These are phyloP conservation scores for Picathartes gymnocephalus DNA, from an alignment of 2,113 vertebrate species.

Conservation along the genomic window DNA sequence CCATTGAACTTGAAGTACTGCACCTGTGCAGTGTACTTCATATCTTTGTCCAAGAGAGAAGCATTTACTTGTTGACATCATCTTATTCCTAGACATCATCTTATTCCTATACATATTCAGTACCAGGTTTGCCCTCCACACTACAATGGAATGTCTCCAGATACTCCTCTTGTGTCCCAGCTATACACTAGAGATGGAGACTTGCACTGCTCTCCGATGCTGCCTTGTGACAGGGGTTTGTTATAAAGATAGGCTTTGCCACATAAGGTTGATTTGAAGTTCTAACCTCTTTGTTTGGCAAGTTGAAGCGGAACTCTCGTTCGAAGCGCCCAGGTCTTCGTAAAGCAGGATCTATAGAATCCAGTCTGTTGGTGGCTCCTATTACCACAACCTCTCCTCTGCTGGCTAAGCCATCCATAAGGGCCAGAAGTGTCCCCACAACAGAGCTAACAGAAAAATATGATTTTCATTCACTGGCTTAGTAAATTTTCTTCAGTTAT, in stretches of 20 bases:
- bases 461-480: neutral
- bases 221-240: neutral
- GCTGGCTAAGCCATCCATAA: constrained; percentile 90
- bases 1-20: neutral
- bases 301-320: constrained; percentile 87
- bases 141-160: neutral
- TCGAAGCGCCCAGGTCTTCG: constrained; percentile 92
- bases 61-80: neutral
- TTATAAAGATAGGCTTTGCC: neutral
- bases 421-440: constrained; percentile 89
- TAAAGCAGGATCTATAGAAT: constrained; percentile 96
- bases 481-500: neutral
- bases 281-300: constrained; percentile 90
- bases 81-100: too few relatives aligned
- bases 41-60: neutral
- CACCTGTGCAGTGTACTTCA: neutral
- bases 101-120: neutral
- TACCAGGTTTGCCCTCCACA: neutral
- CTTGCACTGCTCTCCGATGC: fast-evolving
- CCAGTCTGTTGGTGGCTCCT: constrained; percentile 91
- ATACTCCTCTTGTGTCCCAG: neutral
- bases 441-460: constrained; percentile 80
- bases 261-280: neutral
- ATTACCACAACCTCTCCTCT: constrained; percentile 93
- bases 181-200: neutral